These are phyloP conservation scores for Gadopsis marmoratus DNA, from an alignment of 2,797 vertebrate species.

Conservation along the genomic window DNA sequence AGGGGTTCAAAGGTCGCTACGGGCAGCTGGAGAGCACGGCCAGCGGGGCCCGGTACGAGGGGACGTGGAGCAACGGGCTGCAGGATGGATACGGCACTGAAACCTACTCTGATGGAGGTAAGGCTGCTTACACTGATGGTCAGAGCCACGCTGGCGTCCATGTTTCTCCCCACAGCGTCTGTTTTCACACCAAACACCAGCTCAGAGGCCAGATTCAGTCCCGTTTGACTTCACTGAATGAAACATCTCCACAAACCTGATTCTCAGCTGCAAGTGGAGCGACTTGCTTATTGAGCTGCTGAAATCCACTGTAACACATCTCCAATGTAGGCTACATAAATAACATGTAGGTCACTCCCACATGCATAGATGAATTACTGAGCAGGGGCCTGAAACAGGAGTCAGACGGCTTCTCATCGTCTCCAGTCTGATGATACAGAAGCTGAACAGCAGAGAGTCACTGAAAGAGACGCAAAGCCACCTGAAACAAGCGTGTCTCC, in stretches of 20 bases:
- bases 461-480: not conserved
- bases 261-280: constrained; percentile 48
- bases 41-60: constrained; percentile 95
- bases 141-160: not conserved
- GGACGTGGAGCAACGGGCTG: constrained; percentile 98
- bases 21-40: constrained; percentile 95
- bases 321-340: constrained; percentile 49
- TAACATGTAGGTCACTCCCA: constrained; percentile 68
- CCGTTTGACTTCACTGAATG: not conserved
- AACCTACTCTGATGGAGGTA: constrained; percentile 98
- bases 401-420: not conserved
- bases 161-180: not conserved
- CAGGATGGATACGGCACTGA: constrained; percentile 98
- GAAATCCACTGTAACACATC: constrained; percentile 41
- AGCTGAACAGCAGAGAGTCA: constrained; percentile 2
- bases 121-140: constrained; percentile 56
- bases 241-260: constrained; percentile 18
- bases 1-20: constrained; percentile 98
- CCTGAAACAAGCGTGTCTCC: not conserved
- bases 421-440: not conserved
- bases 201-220: not conserved
- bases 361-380: constrained; percentile 24
- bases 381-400: constrained; percentile 11
- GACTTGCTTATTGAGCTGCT: constrained; percentile 46
- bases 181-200: not conserved